These are phyloP conservation scores for Phrynosoma platyrhinos DNA, from an alignment of 2,113 vertebrate species.

Conservation along the genomic window DNA sequence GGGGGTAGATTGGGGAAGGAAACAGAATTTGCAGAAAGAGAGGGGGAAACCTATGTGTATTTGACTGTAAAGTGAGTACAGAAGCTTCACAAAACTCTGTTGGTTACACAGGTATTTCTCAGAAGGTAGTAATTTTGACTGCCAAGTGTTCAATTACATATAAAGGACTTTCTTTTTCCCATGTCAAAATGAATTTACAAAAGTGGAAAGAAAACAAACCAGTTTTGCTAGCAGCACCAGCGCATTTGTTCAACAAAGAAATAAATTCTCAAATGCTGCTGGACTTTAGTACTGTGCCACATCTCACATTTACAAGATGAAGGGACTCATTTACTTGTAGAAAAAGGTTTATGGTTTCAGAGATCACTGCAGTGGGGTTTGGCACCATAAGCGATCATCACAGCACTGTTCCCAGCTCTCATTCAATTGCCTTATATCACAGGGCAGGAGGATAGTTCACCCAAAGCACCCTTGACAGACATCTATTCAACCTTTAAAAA, in stretches of 20 bases:
- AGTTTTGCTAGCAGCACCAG: background rate
- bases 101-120: constrained; percentile 9
- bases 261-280: accelerated
- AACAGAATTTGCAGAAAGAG: background rate
- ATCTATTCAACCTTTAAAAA: background rate
- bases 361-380: background rate
- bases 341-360: background rate
- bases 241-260: background rate
- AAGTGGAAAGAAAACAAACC: background rate
- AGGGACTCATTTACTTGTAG: accelerated
- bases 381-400: background rate
- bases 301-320: accelerated
- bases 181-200: background rate
- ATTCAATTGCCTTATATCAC: background rate
- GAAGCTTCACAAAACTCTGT: background rate
- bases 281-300: background rate
- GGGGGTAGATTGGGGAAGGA: background rate
- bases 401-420: too few species aligned
- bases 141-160: constrained; percentile 34
- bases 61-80: background rate
- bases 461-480: background rate
- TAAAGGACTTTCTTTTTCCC: background rate
- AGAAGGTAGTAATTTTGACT: constrained; percentile 17
- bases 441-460: background rate
- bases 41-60: accelerated